Base-by-base conservation (phyloP, 2,113 vertebrate species). In the Oryzias woworae region DNA sequence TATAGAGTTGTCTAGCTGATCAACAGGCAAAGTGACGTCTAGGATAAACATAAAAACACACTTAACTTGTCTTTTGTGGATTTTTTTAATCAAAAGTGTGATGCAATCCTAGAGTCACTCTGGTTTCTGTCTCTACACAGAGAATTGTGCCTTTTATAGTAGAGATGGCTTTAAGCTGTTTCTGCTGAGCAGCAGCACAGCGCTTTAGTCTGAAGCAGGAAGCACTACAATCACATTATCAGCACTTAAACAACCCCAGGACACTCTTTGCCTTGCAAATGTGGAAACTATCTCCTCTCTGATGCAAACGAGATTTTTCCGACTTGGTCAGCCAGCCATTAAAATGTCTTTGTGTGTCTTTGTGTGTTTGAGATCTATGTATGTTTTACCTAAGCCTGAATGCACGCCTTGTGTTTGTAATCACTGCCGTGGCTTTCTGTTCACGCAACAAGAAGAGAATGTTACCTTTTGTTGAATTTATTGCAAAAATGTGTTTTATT, bases 251-350 rank as follows among this genome's bases (percentile, higher is more conserved):
- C 57, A 44, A 53, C 43, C 44, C 62, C 22, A 18, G 64, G 55
- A 12, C 44, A 14, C 14, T 47, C 66, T 87, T 87, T 88, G 84
- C 79, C 75, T 89, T 84, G 88, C 88, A 89, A 89, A 89, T 87
- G 31, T 44, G 73, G 67, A 73, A 70, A 58, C 57, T 45, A 68
- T 58, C 63, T 54, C 75, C 65, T 63, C 63, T 75, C 64, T 23
- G 14, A 82, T 82, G 85, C 82, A 79, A 77, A 86, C 36, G 60
- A 58, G 64, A 42, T 72, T 80, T 79, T 83, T 83, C 78, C 71
- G 20, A 62, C 24, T 16, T 53, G 22, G 64, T 61, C 73, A 55
- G 72, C 55, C 58, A 36, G 49, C 49, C 36, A 49, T 76, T 69
- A 58, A 13, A 55, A 41, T 4, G 45, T 24, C 58, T 13, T 20